Base-by-base conservation (phyloP, 2,797 vertebrate species). In the Lithobates pipiens region DNA sequence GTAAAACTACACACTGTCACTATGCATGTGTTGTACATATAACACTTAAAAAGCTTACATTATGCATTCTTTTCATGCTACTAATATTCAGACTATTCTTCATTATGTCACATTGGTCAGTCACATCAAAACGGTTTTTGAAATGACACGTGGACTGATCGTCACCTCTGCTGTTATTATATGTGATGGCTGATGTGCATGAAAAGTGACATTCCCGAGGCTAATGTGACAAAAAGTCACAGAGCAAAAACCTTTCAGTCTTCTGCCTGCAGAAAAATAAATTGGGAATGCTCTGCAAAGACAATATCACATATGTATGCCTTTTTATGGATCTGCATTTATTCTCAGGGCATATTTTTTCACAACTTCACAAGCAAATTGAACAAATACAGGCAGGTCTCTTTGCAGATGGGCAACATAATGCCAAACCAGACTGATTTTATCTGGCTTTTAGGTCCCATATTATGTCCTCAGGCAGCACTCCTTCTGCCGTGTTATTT, bases 391-490 rank as follows among this genome's bases (percentile, higher is more conserved):
- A 57, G 69, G 46, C 61, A 46, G 13, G 68, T 79, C 69, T 71
- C 29, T 44, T 70, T 72, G 25, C 54, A 68, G 29, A 75, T 68
- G 44, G 39, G 23, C 71, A 75, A 36, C 61, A 68, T 29, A 68
- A 70, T 34, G 65, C 5, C 76, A 54, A 77, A 21, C 65, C 63
- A 36, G 57, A 25, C 67, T 54, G 18, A 73, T 67, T 63, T 34
- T 10, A 15, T 65, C 13, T 29, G 54, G 27, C 27, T 85, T 76
- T 61, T 23, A 23, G 36, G 77, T 69, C 39, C 36, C 32, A 34
- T n/a, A 54, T 27, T 39, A 68, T 76, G 46, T 77, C 84, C 78
- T 81, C 65, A 54, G 78, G 78, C 65, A 63, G 25, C 77, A 54
- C 69, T n/a, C 39, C 63, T 61, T 81, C 18, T 82, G 72, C 39